These are phyloP conservation scores for Drosophila nr. medialis DNA, from an alignment of 2,888 invertebrate species.

Conservation along the genomic window DNA sequence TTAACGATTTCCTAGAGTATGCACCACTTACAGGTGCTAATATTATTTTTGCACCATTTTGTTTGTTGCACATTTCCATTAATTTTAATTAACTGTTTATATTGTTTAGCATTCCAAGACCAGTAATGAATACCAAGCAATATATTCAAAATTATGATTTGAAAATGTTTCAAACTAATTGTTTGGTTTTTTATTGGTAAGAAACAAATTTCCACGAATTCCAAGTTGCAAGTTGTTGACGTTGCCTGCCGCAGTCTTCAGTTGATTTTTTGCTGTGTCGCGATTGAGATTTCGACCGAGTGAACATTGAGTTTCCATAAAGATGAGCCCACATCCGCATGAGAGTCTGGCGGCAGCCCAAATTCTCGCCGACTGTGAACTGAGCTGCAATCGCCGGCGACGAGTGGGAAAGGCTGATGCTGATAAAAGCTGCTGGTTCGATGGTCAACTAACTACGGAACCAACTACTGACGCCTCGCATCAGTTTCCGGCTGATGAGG, in stretches of 20 bases:
- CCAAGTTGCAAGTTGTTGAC: neutral
- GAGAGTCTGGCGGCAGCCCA: slow-evolving; percentile 45
- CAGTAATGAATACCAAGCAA: neutral
- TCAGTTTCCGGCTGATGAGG: slow-evolving; percentile 83
- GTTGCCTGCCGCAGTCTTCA: too few relatives aligned
- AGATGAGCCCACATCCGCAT: slow-evolving; percentile 67
- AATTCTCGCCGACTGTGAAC: slow-evolving; percentile 47
- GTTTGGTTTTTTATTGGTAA: neutral
- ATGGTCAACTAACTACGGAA: slow-evolving; percentile 68
- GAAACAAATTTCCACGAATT: neutral
- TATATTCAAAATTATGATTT: neutral
- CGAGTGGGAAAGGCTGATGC: slow-evolving; percentile 35
- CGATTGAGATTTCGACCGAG: too few relatives aligned
- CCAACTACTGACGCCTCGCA: slow-evolving; percentile 59
- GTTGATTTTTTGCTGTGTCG: too few relatives aligned
- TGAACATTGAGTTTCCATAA: neutral
- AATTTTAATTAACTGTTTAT: too few relatives aligned
- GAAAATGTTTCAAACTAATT: neutral
- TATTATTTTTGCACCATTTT: neutral
- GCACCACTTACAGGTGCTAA: neutral
- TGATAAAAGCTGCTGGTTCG: slow-evolving; percentile 55
- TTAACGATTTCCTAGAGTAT: too few relatives aligned
- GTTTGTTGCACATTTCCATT: too few relatives aligned
- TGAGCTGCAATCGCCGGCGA: slow-evolving; percentile 44
- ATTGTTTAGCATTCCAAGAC: too few relatives aligned